Base-by-base conservation (phyloP, 2,888 invertebrate genomes). In the Hydriomena furcata region DNA sequence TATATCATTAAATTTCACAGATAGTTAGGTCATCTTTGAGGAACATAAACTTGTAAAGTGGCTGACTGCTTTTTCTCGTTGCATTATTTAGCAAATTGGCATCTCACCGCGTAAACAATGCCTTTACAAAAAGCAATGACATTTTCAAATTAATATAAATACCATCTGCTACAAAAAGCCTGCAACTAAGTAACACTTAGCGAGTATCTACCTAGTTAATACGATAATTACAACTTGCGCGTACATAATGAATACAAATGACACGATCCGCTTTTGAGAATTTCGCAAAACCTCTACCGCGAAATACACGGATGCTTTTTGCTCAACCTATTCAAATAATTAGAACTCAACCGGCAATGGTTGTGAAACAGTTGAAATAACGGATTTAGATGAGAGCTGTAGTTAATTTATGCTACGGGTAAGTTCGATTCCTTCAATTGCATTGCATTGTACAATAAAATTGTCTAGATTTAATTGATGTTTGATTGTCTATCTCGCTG, bases 221-320 rank as follows among this genome's bases (percentile, higher is more conserved):
- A 72, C 68, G 74, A 73, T 76, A 76, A 76, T 76, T 75, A 72
- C 67, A 60, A 63, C 63, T 68, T 69, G 65, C 65, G 36, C 46
- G 60, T 66, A 65, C 68, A 70, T 72, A 70, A 74, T 75, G 74
- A 73, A 76, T 76, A 74, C 70, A 66, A 74, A 76, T 76, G 67
- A 71, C 68, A 66, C 52, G 58, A 60, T 56, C 43, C 45, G 12
- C 44, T 27, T 11, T 41, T 49, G 55, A 49, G 25, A 11, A 0
- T 31, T 50, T 52, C 31, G 45, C 43, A 7, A 21, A 5, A n/a
- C 27, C 32, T 11, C 4, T 30, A 12, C 1, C 28, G 8, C 10
- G 2, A 17, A 2, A 42, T 40, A 42, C 55, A 58, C 30, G 43
- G 7, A 42, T 13, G 10, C 13, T 31, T 42, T 34, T 41, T 27